Percentiles rank a stretch among this genome's conserved stretches.
Conservation (phyloP, 2,113 vertebrate species). For the zebrafish (Danio rerio) region GRCz12tu NC_133181.1:51721501-51722000, state of each 20-base stretch:
- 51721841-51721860: no score
- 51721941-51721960: no score
- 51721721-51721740: neutral
- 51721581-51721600: slow-evolving; percentile 6
- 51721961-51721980: no score
- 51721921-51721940: no score
- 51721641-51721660: slow-evolving; percentile 13
- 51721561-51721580: neutral
- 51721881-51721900: no score
- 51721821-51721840: neutral
- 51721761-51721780: neutral
- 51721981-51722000: no score
- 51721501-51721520: neutral
- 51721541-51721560: neutral
- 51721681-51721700: neutral
- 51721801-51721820: neutral
- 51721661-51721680: slow-evolving; percentile 1
- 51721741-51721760: neutral
- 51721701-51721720: neutral
- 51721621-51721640: neutral
- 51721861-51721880: no score
- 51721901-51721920: no score
- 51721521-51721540: neutral
- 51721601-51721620: slow-evolving; percentile 2
- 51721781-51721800: neutral